Base-by-base conservation (phyloP, 1,140 invertebrate genomes). In the Trichogramma pretiosum region DNA sequence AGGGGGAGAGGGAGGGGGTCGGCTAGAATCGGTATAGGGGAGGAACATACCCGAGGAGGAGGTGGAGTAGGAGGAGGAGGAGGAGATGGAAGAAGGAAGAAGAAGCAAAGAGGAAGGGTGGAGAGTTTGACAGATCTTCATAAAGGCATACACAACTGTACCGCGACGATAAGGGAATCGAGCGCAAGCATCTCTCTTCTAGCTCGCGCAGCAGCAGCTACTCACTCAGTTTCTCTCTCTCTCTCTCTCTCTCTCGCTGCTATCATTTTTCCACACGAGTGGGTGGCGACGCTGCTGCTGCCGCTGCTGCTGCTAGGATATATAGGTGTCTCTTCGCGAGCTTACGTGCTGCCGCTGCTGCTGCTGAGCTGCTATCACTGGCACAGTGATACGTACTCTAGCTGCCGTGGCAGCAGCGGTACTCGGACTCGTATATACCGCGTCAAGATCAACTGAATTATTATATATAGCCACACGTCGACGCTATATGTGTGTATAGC, bases 221-320 rank as follows among this genome's bases (percentile, higher is more conserved):
- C 45, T 38, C 30, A 28, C 37, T 37, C 34, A 45, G 52, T 35
- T 49, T 45, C 56, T 53, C 55, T 28, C 24, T 28, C 24, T 28
- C 24, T 28, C 32, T 28, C 24, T 28, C 24, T 28, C 24, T 28
- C 24, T 28, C 24, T 28, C 24, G 52, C 38, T 57, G 63, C 64
- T 68, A 67, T 67, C 65, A 63, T 67, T 65, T 67, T 67, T 67
- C 65, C 65, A 63, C 65, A 67, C 65, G 65, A 64, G 59, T 65
- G 63, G 62, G 50, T 61, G 56, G 54, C 57, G 48, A 59, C 45
- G 57, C 14, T 18, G 14, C 24, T 32, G 18, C 16, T 26, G 7
- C 33, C 14, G 18, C 14, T 24, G 3, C 16, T 13, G 35, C 8
- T n/a, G 3, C 17, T 11, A 19, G 10, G 47, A 50, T 44, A 50